Conservation (phyloP, 2,113 vertebrate genomes). For the Stercorarius parasiticus region DNA sequence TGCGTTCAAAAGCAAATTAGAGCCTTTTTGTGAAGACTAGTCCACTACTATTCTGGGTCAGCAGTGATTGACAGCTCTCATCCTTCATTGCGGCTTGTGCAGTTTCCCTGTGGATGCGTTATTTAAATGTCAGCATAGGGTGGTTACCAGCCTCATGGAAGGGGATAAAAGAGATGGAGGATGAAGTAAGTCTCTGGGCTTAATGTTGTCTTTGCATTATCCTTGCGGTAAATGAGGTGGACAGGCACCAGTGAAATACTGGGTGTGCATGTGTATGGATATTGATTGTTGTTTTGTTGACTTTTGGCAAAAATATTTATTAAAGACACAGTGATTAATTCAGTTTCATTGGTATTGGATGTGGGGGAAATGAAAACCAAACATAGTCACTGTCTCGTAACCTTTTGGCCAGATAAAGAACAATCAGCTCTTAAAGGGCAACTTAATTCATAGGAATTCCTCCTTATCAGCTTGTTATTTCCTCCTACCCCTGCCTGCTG, state of each 20-base stretch:
- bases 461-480: neutral
- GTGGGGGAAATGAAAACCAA: neutral
- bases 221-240: neutral
- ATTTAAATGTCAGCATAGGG: neutral
- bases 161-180: neutral
- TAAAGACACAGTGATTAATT: neutral
- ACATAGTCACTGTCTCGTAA: neutral
- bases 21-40: neutral
- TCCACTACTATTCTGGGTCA: neutral
- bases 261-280: neutral
- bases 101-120: neutral
- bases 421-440: neutral
- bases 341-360: neutral
- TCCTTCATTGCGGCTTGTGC: neutral
- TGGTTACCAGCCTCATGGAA: neutral
- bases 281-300: neutral
- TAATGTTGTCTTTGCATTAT: neutral
- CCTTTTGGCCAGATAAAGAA: neutral
- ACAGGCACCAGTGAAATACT: neutral
- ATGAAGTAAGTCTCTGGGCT: neutral
- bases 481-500: neutral
- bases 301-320: neutral
- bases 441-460: neutral
- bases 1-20: neutral
- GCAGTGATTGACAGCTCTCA: neutral